Base-by-base conservation (phyloP, 2,797 vertebrate species). In the Peromyscus eremicus region DNA sequence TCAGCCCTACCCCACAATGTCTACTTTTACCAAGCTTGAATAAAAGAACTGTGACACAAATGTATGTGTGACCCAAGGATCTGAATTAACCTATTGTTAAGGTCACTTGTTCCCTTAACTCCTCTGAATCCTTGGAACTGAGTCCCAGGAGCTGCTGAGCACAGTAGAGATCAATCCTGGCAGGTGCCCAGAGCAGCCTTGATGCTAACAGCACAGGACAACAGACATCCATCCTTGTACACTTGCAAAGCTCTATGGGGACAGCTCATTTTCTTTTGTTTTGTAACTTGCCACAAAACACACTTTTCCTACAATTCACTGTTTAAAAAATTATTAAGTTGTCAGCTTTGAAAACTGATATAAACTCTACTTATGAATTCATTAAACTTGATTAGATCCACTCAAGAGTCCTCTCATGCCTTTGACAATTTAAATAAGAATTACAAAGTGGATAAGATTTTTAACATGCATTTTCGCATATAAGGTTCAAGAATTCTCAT, bases 371-470 rank as follows among this genome's bases (percentile, higher is more conserved):
- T 98, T 98, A 96, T 66, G 97, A 94, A 97, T 98, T 97, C 93
- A 96, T 37, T 98, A 81, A 98, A 97, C 88, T 98, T 97, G 91
- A 98, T 97, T 98, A 97, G 71, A 95, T 96, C 93, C 70, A 97
- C 86, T 98, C 96, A 97, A 96, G 19, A 94, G 32, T 87, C 96
- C 89, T 93, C 96, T 93, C 96, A 60, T 95, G 95, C 34, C 97
- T 98, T 96, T 98, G 96, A 98, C 95, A 97, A 97, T 98, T 93
- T 97, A 98, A 98, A 97, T 96, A 98, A 97, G 57, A 89, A 93
- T 95, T 40, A 70, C 23, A 97, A 97, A 97, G 5, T 92, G 37
- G 12, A 6, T 89, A 89, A 86, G 97, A 91, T 98, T 97, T 98
- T 97, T 97, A 49, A 13, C 92, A 94, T 97, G 12, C 52, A 92